phyloP scores from a whole-genome alignment of 2,888 invertebrate genomes.

The Euspilapteryx auroguttella region DNA sequence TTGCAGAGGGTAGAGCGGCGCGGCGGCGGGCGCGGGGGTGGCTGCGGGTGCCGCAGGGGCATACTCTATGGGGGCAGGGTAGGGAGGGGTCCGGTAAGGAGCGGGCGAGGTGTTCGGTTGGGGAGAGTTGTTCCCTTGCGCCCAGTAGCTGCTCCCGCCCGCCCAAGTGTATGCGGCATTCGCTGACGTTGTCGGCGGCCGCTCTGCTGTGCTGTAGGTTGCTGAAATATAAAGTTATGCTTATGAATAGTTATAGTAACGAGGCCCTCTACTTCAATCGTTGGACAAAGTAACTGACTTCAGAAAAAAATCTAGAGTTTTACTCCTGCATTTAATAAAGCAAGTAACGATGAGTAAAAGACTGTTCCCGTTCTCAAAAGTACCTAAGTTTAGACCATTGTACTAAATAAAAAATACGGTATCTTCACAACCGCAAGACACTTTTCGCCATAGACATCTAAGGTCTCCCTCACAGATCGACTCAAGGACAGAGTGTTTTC shows the following conservation, averaged over 20 bases:
- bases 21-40: slow-evolving; percentile 25
- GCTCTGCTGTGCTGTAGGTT: slow-evolving; percentile 36
- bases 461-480: too few species aligned
- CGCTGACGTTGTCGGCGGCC: slow-evolving; percentile 21
- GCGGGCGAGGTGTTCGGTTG: slow-evolving; percentile 39
- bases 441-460: too few species aligned
- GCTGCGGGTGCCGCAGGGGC: slow-evolving; percentile 29
- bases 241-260: neutral
- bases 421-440: too few species aligned
- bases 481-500: too few species aligned
- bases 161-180: slow-evolving; percentile 48
- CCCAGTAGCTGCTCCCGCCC: slow-evolving; percentile 40
- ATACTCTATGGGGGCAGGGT: slow-evolving; percentile 44
- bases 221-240: slow-evolving; percentile 16
- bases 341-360: too few species aligned
- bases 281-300: too few species aligned
- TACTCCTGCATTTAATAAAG: too few species aligned
- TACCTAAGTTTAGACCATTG: too few species aligned
- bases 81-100: slow-evolving; percentile 47
- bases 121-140: slow-evolving; percentile 38
- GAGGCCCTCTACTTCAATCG: neutral
- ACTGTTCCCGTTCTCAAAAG: too few species aligned
- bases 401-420: too few species aligned
- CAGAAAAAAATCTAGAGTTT: too few species aligned
- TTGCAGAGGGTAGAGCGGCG: slow-evolving; percentile 42